These are phyloP conservation scores for Mimumesa dahlbomi DNA, from an alignment of 2,888 invertebrate species.

Conservation along the genomic window DNA sequence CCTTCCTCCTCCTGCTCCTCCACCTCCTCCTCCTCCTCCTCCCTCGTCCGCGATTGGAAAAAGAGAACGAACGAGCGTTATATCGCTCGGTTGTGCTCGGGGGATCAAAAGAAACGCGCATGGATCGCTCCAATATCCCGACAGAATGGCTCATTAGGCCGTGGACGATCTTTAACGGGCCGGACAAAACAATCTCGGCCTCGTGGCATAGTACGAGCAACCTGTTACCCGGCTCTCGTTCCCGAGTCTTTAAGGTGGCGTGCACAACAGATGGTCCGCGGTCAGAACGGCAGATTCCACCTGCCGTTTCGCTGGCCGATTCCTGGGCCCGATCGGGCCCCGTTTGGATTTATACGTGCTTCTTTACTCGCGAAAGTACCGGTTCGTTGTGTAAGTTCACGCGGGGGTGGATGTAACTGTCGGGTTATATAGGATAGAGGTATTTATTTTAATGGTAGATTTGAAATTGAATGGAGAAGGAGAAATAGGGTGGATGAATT, in stretches of 20 bases:
- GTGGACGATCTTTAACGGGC: slow-evolving; percentile 49
- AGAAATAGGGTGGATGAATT: too few relatives aligned
- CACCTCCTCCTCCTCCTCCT: too few relatives aligned
- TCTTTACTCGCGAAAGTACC: too few relatives aligned
- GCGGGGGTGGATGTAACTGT: neutral
- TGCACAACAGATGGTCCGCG: slow-evolving; percentile 73
- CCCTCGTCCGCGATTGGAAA: too few relatives aligned
- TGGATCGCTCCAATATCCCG: slow-evolving; percentile 47
- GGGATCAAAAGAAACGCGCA: slow-evolving; percentile 38
- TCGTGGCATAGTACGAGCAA: slow-evolving; percentile 53
- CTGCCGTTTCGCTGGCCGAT: slow-evolving; percentile 49
- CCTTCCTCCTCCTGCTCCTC: too few relatives aligned
- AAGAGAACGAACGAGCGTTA: too few relatives aligned
- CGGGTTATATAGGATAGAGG: slow-evolving; percentile 49
- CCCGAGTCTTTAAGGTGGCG: slow-evolving; percentile 60
- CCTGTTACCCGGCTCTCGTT: slow-evolving; percentile 67
- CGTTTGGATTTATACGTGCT: too few relatives aligned
- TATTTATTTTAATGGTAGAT: too few relatives aligned
- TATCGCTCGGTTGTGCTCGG: neutral
- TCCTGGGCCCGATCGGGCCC: slow-evolving; percentile 18
- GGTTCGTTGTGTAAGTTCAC: too few relatives aligned
- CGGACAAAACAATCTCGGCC: slow-evolving; percentile 70
- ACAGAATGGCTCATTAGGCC: slow-evolving; percentile 68
- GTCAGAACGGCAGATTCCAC: slow-evolving; percentile 55
- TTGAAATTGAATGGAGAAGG: too few relatives aligned